Conservation (phyloP, 1,140 invertebrate species). For the Triops longicaudatus region DNA sequence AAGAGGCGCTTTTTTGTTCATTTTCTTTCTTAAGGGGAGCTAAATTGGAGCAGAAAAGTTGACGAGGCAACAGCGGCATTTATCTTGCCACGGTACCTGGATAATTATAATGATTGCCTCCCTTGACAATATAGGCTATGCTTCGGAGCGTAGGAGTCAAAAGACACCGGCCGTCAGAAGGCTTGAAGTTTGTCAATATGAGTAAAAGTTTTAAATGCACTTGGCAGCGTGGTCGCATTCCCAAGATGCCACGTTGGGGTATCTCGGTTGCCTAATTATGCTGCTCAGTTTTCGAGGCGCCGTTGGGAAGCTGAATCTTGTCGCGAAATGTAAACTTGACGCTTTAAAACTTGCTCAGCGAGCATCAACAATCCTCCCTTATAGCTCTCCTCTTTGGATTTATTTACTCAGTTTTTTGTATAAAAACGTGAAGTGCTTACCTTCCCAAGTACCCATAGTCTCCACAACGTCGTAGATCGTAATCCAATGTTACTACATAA, state of each 20-base stretch:
- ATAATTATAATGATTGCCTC: not conserved
- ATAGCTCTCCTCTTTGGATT: not conserved
- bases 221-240: conserved; percentile 9
- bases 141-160: not conserved
- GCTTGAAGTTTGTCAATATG: not conserved
- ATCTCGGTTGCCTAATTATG: conserved; percentile 9
- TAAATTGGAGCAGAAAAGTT: not conserved
- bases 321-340: conserved; percentile 1
- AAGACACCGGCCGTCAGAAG: not conserved
- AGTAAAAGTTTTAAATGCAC: not conserved
- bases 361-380: not conserved
- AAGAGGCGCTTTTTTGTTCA: too few species aligned
- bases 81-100: not conserved
- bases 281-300: conserved; percentile 9
- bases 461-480: not conserved
- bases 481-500: not conserved
- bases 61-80: not conserved
- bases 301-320: not conserved
- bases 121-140: not conserved
- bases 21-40: too few species aligned
- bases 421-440: not conserved
- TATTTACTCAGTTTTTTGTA: too few species aligned
- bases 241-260: not conserved
- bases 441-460: not conserved
- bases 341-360: not conserved